phyloP scores from a whole-genome alignment of 2,888 invertebrate species.

The Tinea semifulvella region DNA sequence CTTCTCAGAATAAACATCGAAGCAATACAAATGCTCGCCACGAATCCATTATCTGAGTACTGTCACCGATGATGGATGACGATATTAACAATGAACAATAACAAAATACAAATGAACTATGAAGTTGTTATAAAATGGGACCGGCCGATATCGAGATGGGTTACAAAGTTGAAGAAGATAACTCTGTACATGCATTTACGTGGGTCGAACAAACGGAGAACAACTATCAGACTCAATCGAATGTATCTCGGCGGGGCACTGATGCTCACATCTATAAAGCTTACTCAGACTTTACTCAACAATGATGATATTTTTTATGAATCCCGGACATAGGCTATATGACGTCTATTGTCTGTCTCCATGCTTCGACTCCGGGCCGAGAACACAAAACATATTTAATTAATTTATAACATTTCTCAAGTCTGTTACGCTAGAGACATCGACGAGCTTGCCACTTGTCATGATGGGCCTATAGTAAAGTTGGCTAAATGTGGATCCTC shows the following conservation, averaged over 20 bases:
- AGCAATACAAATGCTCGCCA: neutral
- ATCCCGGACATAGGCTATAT: no score
- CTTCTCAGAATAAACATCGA: neutral
- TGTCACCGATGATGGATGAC: slow-evolving; percentile 50
- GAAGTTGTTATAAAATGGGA: slow-evolving; percentile 34
- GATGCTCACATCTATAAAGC: no score
- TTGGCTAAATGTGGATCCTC: no score
- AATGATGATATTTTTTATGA: no score
- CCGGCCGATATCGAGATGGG: slow-evolving; percentile 31
- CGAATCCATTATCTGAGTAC: slow-evolving; percentile 35
- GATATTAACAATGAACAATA: slow-evolving; percentile 42
- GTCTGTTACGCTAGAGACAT: no score
- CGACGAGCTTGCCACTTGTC: no score
- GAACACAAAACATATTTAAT: no score
- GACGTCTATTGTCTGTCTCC: no score
- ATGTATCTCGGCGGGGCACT: slow-evolving; percentile 10
- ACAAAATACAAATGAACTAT: slow-evolving; percentile 32
- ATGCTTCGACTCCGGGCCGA: no score
- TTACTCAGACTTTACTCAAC: no score
- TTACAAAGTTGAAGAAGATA: slow-evolving; percentile 41
- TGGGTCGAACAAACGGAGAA: slow-evolving; percentile 35
- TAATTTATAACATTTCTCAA: no score
- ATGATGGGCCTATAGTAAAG: no score
- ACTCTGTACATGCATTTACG: slow-evolving; percentile 43
- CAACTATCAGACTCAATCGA: slow-evolving; percentile 6